phyloP scores from a whole-genome alignment of 2,888 invertebrate genomes.

The Spisula solida region DNA sequence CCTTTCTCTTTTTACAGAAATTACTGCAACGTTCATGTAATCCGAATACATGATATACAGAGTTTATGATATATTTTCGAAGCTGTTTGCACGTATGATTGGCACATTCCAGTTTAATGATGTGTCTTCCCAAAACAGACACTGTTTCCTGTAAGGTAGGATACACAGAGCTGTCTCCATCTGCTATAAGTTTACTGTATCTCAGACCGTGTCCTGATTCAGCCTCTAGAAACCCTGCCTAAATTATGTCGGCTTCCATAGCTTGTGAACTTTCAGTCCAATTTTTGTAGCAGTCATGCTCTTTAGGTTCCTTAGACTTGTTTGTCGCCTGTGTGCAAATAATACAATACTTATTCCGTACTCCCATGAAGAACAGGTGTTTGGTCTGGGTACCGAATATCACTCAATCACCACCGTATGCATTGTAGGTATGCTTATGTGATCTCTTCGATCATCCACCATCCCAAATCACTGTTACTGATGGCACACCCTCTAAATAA shows the following conservation, averaged over 20 bases:
- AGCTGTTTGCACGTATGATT: slow-evolving; percentile 26
- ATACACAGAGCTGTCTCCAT: slow-evolving; percentile 50
- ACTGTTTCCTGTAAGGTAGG: too few relatives aligned
- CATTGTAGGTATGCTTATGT: too few relatives aligned
- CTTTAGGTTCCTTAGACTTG: background rate
- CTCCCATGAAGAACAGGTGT: too few relatives aligned
- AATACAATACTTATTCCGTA: slow-evolving; percentile 42
- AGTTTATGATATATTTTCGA: slow-evolving; percentile 61
- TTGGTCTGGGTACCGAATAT: too few relatives aligned
- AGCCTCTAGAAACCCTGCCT: background rate
- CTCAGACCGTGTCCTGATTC: slow-evolving; percentile 19
- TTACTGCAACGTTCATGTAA: slow-evolving; percentile 53
- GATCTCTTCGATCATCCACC: too few relatives aligned
- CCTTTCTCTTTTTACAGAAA: slow-evolving; percentile 53
- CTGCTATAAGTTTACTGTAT: slow-evolving; percentile 38
- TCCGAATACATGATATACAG: slow-evolving; percentile 57
- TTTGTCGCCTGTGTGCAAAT: slow-evolving; percentile 29
- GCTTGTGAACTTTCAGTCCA: slow-evolving; percentile 39
- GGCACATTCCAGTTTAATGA: too few relatives aligned
- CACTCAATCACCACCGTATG: too few relatives aligned
- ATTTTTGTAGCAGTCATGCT: slow-evolving; percentile 46
- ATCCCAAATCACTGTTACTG: too few relatives aligned
- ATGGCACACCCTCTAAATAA: too few relatives aligned
- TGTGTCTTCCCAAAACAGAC: too few relatives aligned
- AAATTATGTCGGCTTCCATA: slow-evolving; percentile 40